A percentile compares a stretch with the other conserved stretches of the same genome.
Evolutionary conservation across 2,113 vertebrate genomes (phyloP).

Genomic region (Sterrhoptilus dennistouni): DNA sequence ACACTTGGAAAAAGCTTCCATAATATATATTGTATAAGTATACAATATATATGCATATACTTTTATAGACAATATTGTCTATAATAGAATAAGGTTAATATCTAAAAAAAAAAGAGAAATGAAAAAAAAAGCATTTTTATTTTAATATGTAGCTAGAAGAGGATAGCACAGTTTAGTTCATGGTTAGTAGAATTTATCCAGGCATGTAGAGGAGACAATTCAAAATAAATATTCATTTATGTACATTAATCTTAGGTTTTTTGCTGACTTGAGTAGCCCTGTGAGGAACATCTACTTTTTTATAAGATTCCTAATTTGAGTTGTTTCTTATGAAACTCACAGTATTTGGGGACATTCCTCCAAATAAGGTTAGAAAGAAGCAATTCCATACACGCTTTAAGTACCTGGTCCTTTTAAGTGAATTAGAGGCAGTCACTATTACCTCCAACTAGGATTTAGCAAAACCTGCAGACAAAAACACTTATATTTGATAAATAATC

Average conservation of each 20-base stretch:
- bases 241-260: not conserved
- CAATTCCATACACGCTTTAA: not conserved
- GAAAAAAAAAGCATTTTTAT: not conserved
- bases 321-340: not conserved
- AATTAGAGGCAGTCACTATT: not conserved
- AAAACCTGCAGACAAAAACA: constrained; percentile 6
- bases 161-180: not conserved
- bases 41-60: too few species aligned
- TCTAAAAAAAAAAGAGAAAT: not conserved
- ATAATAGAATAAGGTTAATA: not conserved
- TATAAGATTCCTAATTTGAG: not conserved
- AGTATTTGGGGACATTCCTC: not conserved
- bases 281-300: not conserved
- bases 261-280: not conserved
- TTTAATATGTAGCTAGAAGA: not conserved
- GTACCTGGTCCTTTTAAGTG: not conserved
- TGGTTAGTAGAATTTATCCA: not conserved
- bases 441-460: not conserved
- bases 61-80: not conserved
- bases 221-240: not conserved
- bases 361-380: not conserved
- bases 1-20: not conserved
- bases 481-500: constrained; percentile 35
- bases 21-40: not conserved
- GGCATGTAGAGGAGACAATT: not conserved